Percentiles rank a stretch among this genome's conserved stretches.
Evolutionary conservation across 1,140 invertebrate species (phyloP).

Genomic region (Zaprionus lachaisei): DNA sequence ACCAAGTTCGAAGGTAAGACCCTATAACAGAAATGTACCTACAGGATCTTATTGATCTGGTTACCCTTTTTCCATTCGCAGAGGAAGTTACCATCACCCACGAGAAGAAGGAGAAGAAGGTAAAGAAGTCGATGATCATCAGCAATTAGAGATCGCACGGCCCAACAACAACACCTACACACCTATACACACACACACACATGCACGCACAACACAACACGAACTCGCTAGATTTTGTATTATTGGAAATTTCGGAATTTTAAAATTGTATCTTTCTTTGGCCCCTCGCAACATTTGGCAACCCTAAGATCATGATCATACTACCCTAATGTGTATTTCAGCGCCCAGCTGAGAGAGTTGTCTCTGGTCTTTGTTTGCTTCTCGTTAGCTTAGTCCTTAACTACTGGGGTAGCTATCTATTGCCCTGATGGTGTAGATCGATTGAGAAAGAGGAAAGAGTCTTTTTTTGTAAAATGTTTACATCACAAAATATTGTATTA

Average conservation of each 20-base stretch:
- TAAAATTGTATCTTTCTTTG: constrained; percentile 6
- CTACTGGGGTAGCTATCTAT: constrained; percentile 66
- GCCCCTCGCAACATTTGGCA: constrained; percentile 3
- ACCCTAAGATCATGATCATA: constrained; percentile 13
- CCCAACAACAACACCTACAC: constrained; percentile 36
- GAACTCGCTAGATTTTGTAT: constrained; percentile 39
- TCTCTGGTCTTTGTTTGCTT: constrained; percentile 66
- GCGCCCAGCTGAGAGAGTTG: constrained; percentile 66
- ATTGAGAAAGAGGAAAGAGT: constrained; percentile 22
- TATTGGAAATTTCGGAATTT: constrained; percentile 4
- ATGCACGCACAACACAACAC: constrained; percentile 12
- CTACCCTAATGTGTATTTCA: constrained; percentile 61
- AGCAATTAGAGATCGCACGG: constrained; percentile 68
- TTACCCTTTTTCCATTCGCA: constrained; percentile 29
- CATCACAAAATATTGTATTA: constrained; percentile 33
- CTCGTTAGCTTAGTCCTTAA: constrained; percentile 72
- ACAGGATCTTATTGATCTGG: neutral
- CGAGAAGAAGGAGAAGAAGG: constrained; percentile 83
- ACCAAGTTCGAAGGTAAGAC: constrained; percentile 74
- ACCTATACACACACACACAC: constrained; percentile 37
- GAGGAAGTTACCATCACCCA: constrained; percentile 82
- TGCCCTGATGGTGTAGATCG: constrained; percentile 39
- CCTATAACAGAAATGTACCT: neutral
- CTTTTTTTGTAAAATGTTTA: constrained; percentile 39
- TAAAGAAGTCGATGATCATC: constrained; percentile 83